Percentiles rank a stretch among this genome's conserved stretches.
These are phyloP conservation scores for Aphyosemion australe DNA, from an alignment of 2,113 vertebrate species.

Conservation along the genomic window DNA sequence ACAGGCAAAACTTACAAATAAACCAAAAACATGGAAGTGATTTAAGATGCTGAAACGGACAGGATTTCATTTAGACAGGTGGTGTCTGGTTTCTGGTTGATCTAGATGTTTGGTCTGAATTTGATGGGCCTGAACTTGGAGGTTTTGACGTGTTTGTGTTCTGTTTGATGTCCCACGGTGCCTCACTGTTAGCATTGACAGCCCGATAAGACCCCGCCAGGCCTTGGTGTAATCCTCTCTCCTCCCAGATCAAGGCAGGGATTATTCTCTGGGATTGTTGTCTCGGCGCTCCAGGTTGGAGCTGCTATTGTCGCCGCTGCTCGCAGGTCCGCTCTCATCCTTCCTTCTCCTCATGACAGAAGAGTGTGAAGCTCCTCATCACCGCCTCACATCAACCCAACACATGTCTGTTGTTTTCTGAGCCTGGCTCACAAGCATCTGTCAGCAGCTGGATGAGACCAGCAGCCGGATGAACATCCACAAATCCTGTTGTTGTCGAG, in stretches of 20 bases:
- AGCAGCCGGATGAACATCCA: neutral
- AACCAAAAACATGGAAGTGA: no score
- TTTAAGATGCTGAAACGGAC: no score
- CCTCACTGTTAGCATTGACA: neutral
- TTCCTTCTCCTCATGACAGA: neutral
- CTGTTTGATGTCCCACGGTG: neutral
- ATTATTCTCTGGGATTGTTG: slow-evolving; percentile 36
- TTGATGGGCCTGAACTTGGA: no score
- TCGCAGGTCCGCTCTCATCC: neutral
- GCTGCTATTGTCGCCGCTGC: slow-evolving; percentile 8
- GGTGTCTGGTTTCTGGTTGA: no score
- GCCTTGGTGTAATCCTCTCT: slow-evolving; percentile 32
- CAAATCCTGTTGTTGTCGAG: neutral
- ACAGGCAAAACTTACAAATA: no score
- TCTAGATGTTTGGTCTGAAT: no score
- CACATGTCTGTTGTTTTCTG: neutral
- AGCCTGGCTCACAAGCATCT: neutral
- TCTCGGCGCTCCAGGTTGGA: slow-evolving; percentile 4
- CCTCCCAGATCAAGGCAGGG: slow-evolving; percentile 29
- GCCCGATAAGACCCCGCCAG: slow-evolving; percentile 9
- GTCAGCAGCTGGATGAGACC: neutral
- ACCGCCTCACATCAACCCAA: neutral
- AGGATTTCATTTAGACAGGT: no score
- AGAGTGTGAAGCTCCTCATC: slow-evolving; percentile 9
- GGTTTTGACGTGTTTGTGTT: neutral